Percentiles rank a stretch among this genome's conserved stretches.
Conservation (phyloP, 1,140 invertebrate species). For the Drosophila repleta region DNA sequence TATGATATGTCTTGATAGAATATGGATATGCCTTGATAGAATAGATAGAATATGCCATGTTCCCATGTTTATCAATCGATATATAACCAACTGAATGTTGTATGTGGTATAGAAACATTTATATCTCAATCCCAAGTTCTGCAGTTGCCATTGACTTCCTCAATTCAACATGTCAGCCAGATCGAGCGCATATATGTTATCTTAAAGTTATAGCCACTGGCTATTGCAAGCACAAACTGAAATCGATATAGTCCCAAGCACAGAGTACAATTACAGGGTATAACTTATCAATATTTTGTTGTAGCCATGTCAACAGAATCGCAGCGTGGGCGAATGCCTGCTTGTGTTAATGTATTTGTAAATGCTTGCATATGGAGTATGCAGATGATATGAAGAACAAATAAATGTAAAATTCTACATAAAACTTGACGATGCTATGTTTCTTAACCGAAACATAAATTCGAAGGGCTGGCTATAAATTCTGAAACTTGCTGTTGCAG, state of each 20-base stretch:
- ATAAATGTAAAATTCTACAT: constrained; percentile 6
- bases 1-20: too few species aligned
- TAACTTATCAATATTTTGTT: constrained; percentile 16
- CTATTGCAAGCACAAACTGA: background rate
- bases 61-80: too few species aligned
- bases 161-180: too few species aligned
- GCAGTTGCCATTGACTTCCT: too few species aligned
- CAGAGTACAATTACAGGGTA: background rate
- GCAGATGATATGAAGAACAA: constrained; percentile 12
- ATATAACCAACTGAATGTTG: too few species aligned
- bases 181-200: background rate
- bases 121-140: too few species aligned
- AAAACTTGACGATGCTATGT: constrained; percentile 21
- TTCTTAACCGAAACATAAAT: constrained; percentile 68
- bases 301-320: constrained; percentile 21
- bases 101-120: too few species aligned
- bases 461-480: constrained; percentile 63
- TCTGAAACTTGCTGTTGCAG: constrained; percentile 49
- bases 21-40: too few species aligned
- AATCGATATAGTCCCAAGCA: too few species aligned
- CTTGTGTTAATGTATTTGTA: constrained; percentile 1
- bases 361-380: too few species aligned
- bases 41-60: too few species aligned
- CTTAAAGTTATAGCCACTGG: background rate
- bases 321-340: constrained; percentile 17